Percentiles rank a stretch among this genome's conserved stretches.
Conservation (phyloP, 23 tunicate genomes). For the Ascidia mentula region DNA sequence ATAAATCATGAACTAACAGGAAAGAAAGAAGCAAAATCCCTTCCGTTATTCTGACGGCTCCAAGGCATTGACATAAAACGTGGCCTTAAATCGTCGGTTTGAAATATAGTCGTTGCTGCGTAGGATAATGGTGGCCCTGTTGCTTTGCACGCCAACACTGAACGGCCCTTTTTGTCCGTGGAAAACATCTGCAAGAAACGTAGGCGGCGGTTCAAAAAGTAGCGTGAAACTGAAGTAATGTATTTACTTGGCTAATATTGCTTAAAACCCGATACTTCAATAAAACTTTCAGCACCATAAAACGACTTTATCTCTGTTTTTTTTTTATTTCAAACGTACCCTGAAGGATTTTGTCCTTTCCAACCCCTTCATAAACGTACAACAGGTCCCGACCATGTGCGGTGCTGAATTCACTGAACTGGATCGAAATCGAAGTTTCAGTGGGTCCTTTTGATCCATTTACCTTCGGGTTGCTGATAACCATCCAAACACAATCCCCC, state of each 20-base stretch:
- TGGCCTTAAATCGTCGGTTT: conserved; percentile 28
- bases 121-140: conserved; percentile 41
- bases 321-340: too few species aligned
- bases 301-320: too few species aligned
- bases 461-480: conserved; percentile 13
- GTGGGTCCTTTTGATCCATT: background rate
- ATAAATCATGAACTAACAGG: conserved; percentile 16
- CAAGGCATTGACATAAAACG: conserved; percentile 10
- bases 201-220: too few species aligned
- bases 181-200: conserved; percentile 31
- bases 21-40: background rate
- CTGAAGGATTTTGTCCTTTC: conserved; percentile 11
- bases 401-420: conserved; percentile 56
- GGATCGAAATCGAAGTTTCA: conserved; percentile 1
- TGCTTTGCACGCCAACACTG: conserved; percentile 35
- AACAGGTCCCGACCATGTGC: conserved; percentile 26
- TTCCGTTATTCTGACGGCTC: background rate
- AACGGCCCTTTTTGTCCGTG: conserved; percentile 23
- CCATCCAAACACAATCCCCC: conserved; percentile 81
- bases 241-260: too few species aligned
- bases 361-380: conserved; percentile 48
- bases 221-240: too few species aligned
- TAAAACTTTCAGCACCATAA: too few species aligned
- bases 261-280: too few species aligned
- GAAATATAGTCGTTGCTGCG: conserved; percentile 72